Percentiles rank a stretch among this genome's conserved stretches.
These are phyloP conservation scores for Ginglymostoma cirratum DNA, from an alignment of 2,113 vertebrate species.

Conservation along the genomic window DNA sequence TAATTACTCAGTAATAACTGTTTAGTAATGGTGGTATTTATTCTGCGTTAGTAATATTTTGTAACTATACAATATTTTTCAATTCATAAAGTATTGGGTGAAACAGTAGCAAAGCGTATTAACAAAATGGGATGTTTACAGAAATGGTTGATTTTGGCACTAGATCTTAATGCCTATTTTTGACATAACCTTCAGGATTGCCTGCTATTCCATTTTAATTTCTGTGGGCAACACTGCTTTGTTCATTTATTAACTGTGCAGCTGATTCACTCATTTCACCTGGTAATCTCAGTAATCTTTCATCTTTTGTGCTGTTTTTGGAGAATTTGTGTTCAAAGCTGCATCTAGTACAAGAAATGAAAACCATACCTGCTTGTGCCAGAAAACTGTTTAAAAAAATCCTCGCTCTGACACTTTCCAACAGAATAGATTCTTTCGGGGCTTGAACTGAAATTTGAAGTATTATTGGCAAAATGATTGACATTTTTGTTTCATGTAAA, in stretches of 20 bases:
- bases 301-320: conserved; percentile 11
- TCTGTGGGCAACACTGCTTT: neutral
- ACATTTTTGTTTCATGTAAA: conserved; percentile 75
- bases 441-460: conserved; percentile 69
- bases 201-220: neutral
- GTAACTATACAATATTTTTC: neutral
- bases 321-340: neutral
- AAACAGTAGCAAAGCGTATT: neutral
- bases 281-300: neutral
- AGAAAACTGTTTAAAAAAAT: conserved; percentile 53
- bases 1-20: neutral
- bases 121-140: neutral
- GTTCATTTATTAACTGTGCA: neutral
- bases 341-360: neutral
- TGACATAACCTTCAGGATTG: neutral
- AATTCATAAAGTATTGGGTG: neutral
- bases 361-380: conserved; percentile 34
- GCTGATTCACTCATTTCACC: neutral
- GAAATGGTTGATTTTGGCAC: neutral
- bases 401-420: conserved; percentile 55
- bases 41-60: neutral
- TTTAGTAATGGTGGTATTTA: neutral
- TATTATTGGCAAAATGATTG: conserved; percentile 65
- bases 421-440: conserved; percentile 66
- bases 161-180: neutral